A percentile compares a stretch with the other conserved stretches of the same genome.
Conservation (phyloP, 2,113 vertebrate species). For the Atrichornis clamosus region DNA sequence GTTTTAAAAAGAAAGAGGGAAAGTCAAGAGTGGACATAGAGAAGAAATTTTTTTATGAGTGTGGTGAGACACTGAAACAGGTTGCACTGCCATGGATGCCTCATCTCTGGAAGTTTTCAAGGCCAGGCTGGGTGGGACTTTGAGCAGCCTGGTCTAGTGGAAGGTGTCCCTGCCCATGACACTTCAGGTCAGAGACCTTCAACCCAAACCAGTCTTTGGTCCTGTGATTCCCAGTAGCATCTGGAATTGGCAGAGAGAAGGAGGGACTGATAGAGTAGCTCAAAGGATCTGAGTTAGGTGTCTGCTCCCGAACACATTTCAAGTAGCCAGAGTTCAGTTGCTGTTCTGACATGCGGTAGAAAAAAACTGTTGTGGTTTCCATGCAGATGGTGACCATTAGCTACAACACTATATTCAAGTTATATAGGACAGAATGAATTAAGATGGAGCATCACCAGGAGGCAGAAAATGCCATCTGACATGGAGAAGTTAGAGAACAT, state of each 20-base stretch:
- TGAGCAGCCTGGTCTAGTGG: neutral
- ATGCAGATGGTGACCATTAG: neutral
- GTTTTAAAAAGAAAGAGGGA: neutral
- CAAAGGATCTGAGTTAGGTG: neutral
- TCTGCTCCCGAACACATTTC: neutral
- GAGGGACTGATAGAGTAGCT: neutral
- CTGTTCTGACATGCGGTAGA: neutral
- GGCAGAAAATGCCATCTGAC: neutral
- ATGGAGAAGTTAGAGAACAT: neutral
- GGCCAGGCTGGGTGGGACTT: neutral
- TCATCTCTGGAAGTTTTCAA: neutral
- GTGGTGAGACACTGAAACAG: neutral
- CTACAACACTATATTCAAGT: neutral
- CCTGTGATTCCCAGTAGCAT: neutral
- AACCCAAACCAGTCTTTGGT: neutral
- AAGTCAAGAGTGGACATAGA: neutral
- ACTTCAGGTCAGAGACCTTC: neutral
- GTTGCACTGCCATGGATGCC: neutral
- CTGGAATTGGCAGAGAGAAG: fast-evolving
- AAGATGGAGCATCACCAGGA: neutral
- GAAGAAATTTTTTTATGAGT: neutral
- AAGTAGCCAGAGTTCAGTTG: neutral
- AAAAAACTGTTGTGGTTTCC: neutral
- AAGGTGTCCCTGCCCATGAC: neutral
- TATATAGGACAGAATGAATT: neutral